phyloP scores from a whole-genome alignment of 2,888 invertebrate species.

The Punctoribates punctum region DNA sequence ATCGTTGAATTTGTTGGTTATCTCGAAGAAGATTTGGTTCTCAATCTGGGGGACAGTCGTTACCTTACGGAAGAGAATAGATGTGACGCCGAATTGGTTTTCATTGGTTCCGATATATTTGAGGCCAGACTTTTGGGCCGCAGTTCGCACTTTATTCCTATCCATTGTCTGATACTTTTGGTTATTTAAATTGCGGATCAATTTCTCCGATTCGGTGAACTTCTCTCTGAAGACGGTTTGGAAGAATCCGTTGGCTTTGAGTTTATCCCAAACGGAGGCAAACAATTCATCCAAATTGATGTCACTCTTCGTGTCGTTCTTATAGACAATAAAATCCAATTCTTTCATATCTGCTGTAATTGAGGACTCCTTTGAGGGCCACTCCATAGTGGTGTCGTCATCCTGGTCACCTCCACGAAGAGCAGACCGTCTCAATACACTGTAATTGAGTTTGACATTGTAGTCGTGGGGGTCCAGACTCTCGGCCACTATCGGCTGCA shows the following conservation, averaged over 20 bases:
- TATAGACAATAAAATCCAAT: conserved; percentile 32
- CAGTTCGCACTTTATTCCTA: conserved; percentile 64
- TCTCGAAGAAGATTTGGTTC: conserved; percentile 42
- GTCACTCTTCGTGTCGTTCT: conserved; percentile 2
- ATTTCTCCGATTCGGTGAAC: conserved; percentile 46
- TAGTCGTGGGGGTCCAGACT: conserved; percentile 2
- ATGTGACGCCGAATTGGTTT: conserved; percentile 59
- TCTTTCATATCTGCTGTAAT: conserved; percentile 20
- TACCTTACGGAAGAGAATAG: conserved; percentile 65
- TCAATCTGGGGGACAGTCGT: conserved; percentile 31
- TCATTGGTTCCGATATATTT: conserved; percentile 57
- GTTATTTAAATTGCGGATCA: conserved; percentile 45
- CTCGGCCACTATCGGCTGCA: neutral
- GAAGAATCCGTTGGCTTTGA: conserved; percentile 68
- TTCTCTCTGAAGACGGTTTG: conserved; percentile 54
- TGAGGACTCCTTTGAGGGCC: conserved; percentile 7
- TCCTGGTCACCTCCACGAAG: neutral
- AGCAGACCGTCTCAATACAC: neutral
- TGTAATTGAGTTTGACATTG: conserved; percentile 24
- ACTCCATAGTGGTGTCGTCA: neutral
- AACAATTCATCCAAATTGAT: conserved; percentile 44
- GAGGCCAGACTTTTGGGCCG: conserved; percentile 39
- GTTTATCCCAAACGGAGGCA: conserved; percentile 55
- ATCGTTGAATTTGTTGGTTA: conserved; percentile 41
- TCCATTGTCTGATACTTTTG: conserved; percentile 35